phyloP scores from a whole-genome alignment of 1,140 invertebrate species.

The Drosophila paulistorum region DNA sequence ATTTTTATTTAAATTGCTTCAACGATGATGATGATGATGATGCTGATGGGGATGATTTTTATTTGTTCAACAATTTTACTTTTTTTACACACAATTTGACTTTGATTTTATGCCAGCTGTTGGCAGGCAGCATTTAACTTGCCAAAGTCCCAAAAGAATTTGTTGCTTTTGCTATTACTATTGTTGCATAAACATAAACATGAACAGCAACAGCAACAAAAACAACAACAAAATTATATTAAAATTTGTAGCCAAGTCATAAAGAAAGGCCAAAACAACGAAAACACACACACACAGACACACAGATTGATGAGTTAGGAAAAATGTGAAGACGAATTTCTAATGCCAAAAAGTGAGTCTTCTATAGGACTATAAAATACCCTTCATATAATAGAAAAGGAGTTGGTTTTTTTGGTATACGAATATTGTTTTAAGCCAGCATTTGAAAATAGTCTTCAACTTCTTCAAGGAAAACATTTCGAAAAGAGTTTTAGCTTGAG shows the following conservation, averaged over 20 bases:
- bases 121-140: slow-evolving; percentile 42
- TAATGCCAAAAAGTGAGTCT: not conserved
- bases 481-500: too few relatives aligned
- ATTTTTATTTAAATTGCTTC: slow-evolving; percentile 44
- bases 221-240: slow-evolving; percentile 38
- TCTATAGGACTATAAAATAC: not conserved
- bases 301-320: slow-evolving; percentile 4
- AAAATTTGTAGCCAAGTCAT: slow-evolving; percentile 42
- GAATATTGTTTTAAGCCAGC: too few relatives aligned
- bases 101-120: slow-evolving; percentile 63
- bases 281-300: not conserved
- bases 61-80: slow-evolving; percentile 56
- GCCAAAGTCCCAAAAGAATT: slow-evolving; percentile 49
- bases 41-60: slow-evolving; percentile 50
- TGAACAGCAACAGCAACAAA: slow-evolving; percentile 29
- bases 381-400: not conserved
- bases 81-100: slow-evolving; percentile 67
- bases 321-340: slow-evolving; percentile 4
- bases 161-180: slow-evolving; percentile 32
- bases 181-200: slow-evolving; percentile 68
- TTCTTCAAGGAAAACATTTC: too few relatives aligned
- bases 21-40: slow-evolving; percentile 52
- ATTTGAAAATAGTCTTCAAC: too few relatives aligned
- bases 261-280: slow-evolving; percentile 33
- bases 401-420: too few relatives aligned